Evolutionary conservation across 2,888 invertebrate genomes (phyloP).

Genomic region (Leucophenga montana): DNA sequence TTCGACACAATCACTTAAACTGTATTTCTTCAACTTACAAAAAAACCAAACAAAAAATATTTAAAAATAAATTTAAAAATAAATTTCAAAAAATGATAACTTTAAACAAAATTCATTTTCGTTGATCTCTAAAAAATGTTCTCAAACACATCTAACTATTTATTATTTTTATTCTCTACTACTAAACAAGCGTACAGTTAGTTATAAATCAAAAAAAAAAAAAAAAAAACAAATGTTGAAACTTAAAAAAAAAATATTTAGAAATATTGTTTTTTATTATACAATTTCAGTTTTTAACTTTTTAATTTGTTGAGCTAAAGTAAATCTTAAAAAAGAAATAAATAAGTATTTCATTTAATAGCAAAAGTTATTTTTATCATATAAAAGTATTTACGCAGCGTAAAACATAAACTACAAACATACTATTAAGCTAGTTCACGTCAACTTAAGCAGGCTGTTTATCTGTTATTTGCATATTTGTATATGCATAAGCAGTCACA

Average conservation of each 20-base stretch:
- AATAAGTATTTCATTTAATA: not conserved
- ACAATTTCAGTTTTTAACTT: not conserved
- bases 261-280: not conserved
- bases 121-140: conserved; percentile 9
- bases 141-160: conserved; percentile 8
- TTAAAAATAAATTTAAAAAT: conserved; percentile 15
- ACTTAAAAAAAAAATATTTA: not conserved
- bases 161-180: not conserved
- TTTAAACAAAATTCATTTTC: too few relatives aligned
- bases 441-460: too few relatives aligned
- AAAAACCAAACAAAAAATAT: not conserved
- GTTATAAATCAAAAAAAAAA: conserved; percentile 8
- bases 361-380: not conserved
- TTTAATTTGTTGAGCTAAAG: not conserved
- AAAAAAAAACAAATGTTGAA: not conserved
- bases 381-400: not conserved
- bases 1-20: not conserved
- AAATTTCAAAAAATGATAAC: conserved; percentile 11
- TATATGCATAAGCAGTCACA: too few relatives aligned
- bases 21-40: not conserved
- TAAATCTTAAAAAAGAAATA: not conserved
- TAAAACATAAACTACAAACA: too few relatives aligned
- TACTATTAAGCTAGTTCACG: not conserved
- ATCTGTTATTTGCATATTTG: not conserved
- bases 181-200: conserved; percentile 21